These are phyloP conservation scores for Pogonus chalceus DNA, from an alignment of 1,140 invertebrate species.

Conservation along the genomic window DNA sequence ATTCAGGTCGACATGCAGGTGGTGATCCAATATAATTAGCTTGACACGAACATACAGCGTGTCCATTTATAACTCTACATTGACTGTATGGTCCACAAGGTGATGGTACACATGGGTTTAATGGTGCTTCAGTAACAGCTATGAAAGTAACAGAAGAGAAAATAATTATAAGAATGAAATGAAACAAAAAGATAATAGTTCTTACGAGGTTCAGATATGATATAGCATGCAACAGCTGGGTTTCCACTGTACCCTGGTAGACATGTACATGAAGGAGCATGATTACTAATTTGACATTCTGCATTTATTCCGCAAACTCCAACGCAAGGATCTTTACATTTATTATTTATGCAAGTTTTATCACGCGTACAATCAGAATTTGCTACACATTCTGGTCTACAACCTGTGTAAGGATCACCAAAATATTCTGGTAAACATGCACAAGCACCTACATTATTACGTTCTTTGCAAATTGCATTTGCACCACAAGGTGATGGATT, in stretches of 20 bases:
- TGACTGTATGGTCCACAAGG: constrained; percentile 55
- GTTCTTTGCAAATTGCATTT: constrained; percentile 68
- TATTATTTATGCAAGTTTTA: constrained; percentile 55
- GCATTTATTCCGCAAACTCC: constrained; percentile 65
- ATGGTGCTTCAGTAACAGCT: constrained; percentile 32
- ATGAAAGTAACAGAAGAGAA: constrained; percentile 12
- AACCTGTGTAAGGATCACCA: constrained; percentile 64
- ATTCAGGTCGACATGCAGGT: constrained; percentile 55
- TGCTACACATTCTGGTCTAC: constrained; percentile 59
- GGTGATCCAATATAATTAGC: constrained; percentile 51
- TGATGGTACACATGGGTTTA: constrained; percentile 52
- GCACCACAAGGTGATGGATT: constrained; percentile 66
- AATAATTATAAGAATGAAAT: constrained; percentile 10
- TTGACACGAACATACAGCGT: constrained; percentile 56
- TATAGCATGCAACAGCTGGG: constrained; percentile 52
- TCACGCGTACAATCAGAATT: constrained; percentile 59
- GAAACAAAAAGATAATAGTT: constrained; percentile 13
- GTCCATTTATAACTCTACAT: constrained; percentile 47
- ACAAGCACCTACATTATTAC: constrained; percentile 63
- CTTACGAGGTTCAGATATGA: constrained; percentile 44
- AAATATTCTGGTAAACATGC: constrained; percentile 59
- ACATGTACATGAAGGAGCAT: constrained; percentile 65
- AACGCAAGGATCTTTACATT: constrained; percentile 60
- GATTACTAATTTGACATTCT: constrained; percentile 61
- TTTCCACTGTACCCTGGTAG: constrained; percentile 59